A percentile compares a stretch with the other conserved stretches of the same genome.
These are phyloP conservation scores for Crossoptilon crossoptilon DNA, from an alignment of 2,797 vertebrate genomes.

Conservation along the genomic window DNA sequence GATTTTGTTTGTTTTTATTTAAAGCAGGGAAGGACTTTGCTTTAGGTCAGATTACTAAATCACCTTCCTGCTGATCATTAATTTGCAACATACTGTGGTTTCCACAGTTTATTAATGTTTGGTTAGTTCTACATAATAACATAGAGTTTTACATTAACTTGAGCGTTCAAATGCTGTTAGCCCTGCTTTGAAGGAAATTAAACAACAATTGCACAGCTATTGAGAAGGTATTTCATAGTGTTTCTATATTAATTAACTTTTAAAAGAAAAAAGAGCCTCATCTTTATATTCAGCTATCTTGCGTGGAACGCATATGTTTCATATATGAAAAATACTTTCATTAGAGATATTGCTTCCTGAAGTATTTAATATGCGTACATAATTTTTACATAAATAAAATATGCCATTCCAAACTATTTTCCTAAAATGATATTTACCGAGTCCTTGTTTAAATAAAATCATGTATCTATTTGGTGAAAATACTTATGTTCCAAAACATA, in stretches of 20 bases:
- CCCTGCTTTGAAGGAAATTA: conserved; percentile 13
- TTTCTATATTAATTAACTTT: conserved; percentile 8
- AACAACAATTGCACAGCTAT: not conserved
- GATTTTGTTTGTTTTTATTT: not conserved
- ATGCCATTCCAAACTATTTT: not conserved
- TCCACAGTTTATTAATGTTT: conserved; percentile 17
- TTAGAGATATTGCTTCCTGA: not conserved
- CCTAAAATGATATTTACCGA: not conserved
- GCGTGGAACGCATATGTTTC: not conserved
- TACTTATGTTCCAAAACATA: conserved; percentile 41
- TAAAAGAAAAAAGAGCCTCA: conserved; percentile 23
- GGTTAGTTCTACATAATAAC: not conserved
- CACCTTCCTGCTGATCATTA: conserved; percentile 1
- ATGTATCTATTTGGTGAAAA: conserved; percentile 10
- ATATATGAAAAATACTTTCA: conserved; percentile 18
- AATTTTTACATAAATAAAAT: not conserved
- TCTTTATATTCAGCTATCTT: not conserved
- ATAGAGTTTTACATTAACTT: not conserved
- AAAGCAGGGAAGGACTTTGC: not conserved
- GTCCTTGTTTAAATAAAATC: not conserved
- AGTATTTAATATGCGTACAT: not conserved
- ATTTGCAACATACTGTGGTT: conserved; percentile 6
- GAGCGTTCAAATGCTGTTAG: not conserved
- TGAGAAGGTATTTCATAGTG: not conserved
- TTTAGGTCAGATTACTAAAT: conserved; percentile 22